Evolutionary conservation across 1,140 invertebrate genomes (phyloP), one percentile per base, ranked within the genome.

Genomic region (Homalodisca vitripennis): DNA sequence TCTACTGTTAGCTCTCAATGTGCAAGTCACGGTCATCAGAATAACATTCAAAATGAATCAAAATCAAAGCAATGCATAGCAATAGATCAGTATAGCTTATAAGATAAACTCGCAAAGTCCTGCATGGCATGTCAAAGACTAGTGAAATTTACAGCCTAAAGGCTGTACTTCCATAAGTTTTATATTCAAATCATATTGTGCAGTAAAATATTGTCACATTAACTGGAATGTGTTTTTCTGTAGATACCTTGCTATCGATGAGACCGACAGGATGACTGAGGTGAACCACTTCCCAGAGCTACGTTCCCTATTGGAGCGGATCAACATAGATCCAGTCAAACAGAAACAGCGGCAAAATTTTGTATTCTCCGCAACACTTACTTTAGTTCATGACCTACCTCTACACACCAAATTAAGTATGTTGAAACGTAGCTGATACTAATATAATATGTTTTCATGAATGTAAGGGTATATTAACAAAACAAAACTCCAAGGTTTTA

Each of bases 201-300:
- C n/a, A n/a, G n/a, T n/a, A n/a, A n/a, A n/a, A n/a, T n/a, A n/a
- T n/a, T n/a, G n/a, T 12, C 41, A 46, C 41, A 46, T 46, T 46
- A 12, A 46, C n/a, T 12, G n/a, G n/a, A n/a, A n/a, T n/a, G n/a
- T n/a, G n/a, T n/a, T n/a, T n/a, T 73, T 78, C 81, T 78, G 81
- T 67, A 89, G 89, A 71, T 95, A 88, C 79, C 81, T 99, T 67
- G 97, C 94, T 0, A 93, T 99, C 70, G 98, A 99, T 81, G 98
- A 99, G 85, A 98, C 97, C 0, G 98, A 99, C 81, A 85, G 98
- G 73, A 99, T 99, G 97, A 82, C 98, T 20, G 97, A 99, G 77
- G 91, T 89, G 73, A 94, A 94, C 20, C 97, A 99, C 81, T 99
- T 99, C 82, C 87, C 94, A 75, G 97, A 99, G 80, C 78, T 99